These are phyloP conservation scores for Nothocercus nigrocapillus DNA, from an alignment of 2,113 vertebrate species.

Conservation along the genomic window DNA sequence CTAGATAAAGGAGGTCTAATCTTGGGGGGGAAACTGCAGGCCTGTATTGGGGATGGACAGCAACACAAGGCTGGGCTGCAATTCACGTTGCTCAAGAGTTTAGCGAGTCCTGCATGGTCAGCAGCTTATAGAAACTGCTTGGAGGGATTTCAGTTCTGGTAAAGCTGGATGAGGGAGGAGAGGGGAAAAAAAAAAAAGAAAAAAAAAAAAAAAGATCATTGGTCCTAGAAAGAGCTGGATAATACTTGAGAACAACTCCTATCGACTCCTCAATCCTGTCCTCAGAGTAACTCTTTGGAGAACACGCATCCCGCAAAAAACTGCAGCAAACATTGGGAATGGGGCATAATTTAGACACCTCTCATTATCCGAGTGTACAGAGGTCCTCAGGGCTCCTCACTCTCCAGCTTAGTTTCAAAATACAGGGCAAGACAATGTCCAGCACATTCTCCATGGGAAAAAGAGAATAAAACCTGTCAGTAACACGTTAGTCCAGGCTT, in stretches of 20 bases:
- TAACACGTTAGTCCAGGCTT: fast-evolving
- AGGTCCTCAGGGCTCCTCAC: neutral
- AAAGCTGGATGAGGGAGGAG: neutral
- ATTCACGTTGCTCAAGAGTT: slow-evolving; percentile 5
- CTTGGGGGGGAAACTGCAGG: neutral
- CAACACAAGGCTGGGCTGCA: neutral
- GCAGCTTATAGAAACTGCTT: neutral
- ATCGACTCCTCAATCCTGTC: neutral
- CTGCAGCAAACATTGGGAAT: neutral
- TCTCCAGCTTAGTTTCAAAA: neutral
- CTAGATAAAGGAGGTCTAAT: neutral
- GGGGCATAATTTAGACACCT: neutral
- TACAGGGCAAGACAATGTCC: neutral
- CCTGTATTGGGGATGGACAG: neutral
- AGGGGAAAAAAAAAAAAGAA: no score
- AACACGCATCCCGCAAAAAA: neutral
- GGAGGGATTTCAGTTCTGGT: neutral
- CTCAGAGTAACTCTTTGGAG: neutral
- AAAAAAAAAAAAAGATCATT: neutral
- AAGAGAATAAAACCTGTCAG: neutral
- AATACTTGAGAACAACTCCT: neutral
- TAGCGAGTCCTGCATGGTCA: neutral
- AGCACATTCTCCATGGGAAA: neutral
- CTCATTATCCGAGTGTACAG: neutral
- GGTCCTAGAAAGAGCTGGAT: neutral